Conservation (phyloP, 2,888 invertebrate genomes). For the Bellardia pandia region DNA sequence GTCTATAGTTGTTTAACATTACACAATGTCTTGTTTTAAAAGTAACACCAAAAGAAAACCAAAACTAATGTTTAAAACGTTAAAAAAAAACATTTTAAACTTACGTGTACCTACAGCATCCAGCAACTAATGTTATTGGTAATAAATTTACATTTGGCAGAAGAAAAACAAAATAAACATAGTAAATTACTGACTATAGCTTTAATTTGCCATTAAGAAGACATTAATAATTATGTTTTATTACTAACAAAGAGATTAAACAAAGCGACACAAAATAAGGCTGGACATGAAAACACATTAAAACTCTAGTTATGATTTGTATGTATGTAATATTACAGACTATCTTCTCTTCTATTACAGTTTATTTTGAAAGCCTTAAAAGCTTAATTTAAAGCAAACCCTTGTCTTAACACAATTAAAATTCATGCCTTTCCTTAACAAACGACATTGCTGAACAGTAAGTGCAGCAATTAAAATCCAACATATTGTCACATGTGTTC, state of each 20-base stretch:
- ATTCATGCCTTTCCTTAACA: background rate
- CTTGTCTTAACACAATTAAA: constrained; percentile 8
- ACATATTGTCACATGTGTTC: constrained; percentile 54
- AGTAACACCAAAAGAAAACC: constrained; percentile 62
- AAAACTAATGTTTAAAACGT: constrained; percentile 54
- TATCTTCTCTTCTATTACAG: too few relatives aligned
- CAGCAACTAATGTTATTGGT: background rate
- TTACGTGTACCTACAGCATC: background rate
- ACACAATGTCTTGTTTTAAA: constrained; percentile 60
- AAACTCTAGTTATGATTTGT: too few relatives aligned
- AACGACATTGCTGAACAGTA: constrained; percentile 8
- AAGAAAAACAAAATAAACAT: background rate
- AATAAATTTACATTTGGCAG: background rate
- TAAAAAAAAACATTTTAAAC: constrained; percentile 13
- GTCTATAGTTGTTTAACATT: constrained; percentile 55
- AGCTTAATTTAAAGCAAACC: background rate
- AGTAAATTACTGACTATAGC: background rate
- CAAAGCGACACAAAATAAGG: too few relatives aligned
- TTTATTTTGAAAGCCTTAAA: background rate
- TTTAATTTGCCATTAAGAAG: constrained; percentile 2
- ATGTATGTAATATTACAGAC: too few relatives aligned
- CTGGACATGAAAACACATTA: too few relatives aligned
- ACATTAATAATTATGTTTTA: background rate
- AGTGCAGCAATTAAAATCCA: constrained; percentile 36
- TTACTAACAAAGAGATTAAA: too few relatives aligned